Percentiles rank a stretch among this genome's conserved stretches.
phyloP scores from a whole-genome alignment of 2,797 vertebrate genomes.

The Anisognathus igniventris region DNA sequence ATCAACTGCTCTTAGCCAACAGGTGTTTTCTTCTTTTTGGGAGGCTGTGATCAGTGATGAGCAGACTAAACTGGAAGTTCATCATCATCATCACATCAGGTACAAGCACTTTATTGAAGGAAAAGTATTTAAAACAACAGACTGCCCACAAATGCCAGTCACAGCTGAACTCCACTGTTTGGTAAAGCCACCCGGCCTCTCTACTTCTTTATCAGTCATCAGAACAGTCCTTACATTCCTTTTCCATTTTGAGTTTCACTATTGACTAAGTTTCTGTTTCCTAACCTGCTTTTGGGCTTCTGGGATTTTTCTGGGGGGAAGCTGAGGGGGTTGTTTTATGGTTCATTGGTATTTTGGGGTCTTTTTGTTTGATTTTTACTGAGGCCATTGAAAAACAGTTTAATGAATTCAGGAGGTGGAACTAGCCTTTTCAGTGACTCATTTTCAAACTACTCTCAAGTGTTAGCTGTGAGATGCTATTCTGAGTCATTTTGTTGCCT shows the following conservation, averaged over 20 bases:
- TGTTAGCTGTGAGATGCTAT: background rate
- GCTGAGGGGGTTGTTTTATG: background rate
- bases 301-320: accelerated
- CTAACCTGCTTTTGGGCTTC: background rate
- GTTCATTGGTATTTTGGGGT: background rate
- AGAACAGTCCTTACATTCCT: background rate
- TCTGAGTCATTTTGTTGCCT: conserved; percentile 27
- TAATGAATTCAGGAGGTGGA: background rate
- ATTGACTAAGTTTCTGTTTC: background rate
- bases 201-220: background rate
- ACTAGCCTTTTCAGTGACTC: conserved; percentile 8
- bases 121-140: background rate
- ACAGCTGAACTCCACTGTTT: background rate
- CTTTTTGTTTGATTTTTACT: background rate
- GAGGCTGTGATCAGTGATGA: background rate
- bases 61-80: background rate
- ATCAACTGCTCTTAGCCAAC: background rate
- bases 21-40: background rate
- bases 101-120: background rate
- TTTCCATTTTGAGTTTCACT: background rate
- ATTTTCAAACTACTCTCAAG: background rate
- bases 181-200: background rate
- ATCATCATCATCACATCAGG: background rate
- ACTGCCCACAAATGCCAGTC: background rate
- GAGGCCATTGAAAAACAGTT: background rate